Evolutionary conservation across 2,888 invertebrate genomes (phyloP), one percentile per base, ranked within the genome.

Genomic region (Pseudanteris insignis): DNA sequence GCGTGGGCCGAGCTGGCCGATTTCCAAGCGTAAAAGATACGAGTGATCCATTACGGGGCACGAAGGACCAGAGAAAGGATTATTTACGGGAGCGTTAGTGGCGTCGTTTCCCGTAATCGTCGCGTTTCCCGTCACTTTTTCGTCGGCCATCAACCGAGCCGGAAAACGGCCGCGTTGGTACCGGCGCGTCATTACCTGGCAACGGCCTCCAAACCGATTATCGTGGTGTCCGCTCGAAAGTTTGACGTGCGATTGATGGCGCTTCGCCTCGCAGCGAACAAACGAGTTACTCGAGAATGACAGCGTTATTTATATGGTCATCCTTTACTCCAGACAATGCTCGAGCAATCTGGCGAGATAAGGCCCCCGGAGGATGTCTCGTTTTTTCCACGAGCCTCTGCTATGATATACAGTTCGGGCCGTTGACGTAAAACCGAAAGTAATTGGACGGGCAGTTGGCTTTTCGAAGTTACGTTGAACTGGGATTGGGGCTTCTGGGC

Each of bases 1-100:
- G 38, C 40, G 18, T 28, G 38, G 36, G 12, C 11, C n/a, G n/a
- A n/a, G n/a, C n/a, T n/a, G n/a, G n/a, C n/a, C n/a, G n/a, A n/a
- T n/a, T n/a, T n/a, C n/a, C n/a, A 25, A 1, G 10, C 11, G 21
- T 37, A 28, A 50, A 13, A 41, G 40, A 50, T 50, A 50, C 10
- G 2, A 9, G 18, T 15, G 26, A 50, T 50, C 40, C 10, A 13
- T 50, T 50, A 34, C 40, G 7, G 25, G 28, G 40, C 14, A 41
- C 26, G 12, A 33, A 34, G 26, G 32, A 25, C 13, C 21, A 5
- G 13, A 43, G 43, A 51, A 43, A 36, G 41, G 34, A 41, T 41
- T 41, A 34, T 41, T 51, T 51, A 43, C 36, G 51, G n/a, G 33
- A 5, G 34, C 36, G 51, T 51, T 41, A 41, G 36, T 36, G 34